Percentiles rank a stretch among this genome's conserved stretches.
phyloP scores from a whole-genome alignment of 92 coral and sea anemone genomes.

The Plumapathes pennacea region DNA sequence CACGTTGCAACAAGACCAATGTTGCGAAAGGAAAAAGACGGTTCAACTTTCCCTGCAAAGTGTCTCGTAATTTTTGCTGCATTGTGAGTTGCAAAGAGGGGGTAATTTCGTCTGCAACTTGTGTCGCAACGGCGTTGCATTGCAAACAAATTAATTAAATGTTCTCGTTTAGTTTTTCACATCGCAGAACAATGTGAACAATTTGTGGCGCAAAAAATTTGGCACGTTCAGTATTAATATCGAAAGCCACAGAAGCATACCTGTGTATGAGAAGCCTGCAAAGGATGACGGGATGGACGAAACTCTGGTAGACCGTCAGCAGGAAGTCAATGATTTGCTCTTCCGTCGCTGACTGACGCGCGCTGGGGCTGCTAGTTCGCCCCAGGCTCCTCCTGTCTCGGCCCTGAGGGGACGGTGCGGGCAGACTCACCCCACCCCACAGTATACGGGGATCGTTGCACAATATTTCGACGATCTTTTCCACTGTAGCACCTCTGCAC shows the following conservation, averaged over 20 bases:
- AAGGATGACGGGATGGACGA: conserved; percentile 70
- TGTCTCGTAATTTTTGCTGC: too few relatives aligned
- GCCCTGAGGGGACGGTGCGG: conserved; percentile 66
- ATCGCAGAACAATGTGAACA: too few relatives aligned
- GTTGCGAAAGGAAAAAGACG: too few relatives aligned
- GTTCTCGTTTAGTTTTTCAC: not conserved
- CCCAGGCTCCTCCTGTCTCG: conserved; percentile 40
- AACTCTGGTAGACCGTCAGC: conserved; percentile 84
- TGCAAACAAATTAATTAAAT: not conserved
- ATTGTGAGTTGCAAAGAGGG: too few relatives aligned
- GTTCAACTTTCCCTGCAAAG: too few relatives aligned
- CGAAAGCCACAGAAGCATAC: conserved; percentile 18
- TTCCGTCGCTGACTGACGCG: conserved; percentile 54
- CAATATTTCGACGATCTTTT: conserved; percentile 73
- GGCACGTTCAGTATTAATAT: too few relatives aligned
- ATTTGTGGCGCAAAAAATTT: not conserved
- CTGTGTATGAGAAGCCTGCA: conserved; percentile 81
- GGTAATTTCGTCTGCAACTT: too few relatives aligned
- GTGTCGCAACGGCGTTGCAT: too few relatives aligned
- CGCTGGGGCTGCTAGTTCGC: conserved; percentile 49
- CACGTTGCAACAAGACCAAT: too few relatives aligned
- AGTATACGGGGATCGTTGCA: conserved; percentile 76
- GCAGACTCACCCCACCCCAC: conserved; percentile 91
- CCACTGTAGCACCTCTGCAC: conserved; percentile 77
- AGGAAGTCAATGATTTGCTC: conserved; percentile 89